A percentile compares a stretch with the other conserved stretches of the same genome.
Conservation (phyloP, 2,797 vertebrate species). For the Mormyrops attenuatus region DNA sequence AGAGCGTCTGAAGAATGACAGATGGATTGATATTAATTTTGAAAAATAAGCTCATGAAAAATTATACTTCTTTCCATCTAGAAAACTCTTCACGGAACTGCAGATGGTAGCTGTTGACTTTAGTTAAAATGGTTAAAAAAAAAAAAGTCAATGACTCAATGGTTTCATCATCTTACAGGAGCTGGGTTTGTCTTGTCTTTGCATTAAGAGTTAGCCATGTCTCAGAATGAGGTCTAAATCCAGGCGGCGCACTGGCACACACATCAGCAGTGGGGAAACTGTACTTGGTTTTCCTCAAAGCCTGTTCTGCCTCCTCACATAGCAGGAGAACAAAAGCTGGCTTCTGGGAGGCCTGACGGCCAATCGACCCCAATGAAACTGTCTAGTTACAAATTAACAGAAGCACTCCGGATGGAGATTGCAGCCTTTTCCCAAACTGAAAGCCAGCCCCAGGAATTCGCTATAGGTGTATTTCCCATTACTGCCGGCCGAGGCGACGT, state of each 20-base stretch:
- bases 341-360: slow-evolving; percentile 23
- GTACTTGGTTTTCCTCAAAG: not conserved
- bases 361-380: slow-evolving; percentile 32
- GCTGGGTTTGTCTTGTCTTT: slow-evolving; percentile 14
- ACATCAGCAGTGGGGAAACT: not conserved
- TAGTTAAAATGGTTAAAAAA: not conserved
- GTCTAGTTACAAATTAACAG: slow-evolving; percentile 38
- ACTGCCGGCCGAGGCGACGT: no score
- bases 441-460: not conserved
- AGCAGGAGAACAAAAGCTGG: slow-evolving; percentile 9
- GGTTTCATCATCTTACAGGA: slow-evolving; percentile 18
- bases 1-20: not conserved
- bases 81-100: not conserved
- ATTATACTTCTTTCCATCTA: not conserved
- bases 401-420: slow-evolving; percentile 4
- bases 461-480: not conserved
- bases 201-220: not conserved
- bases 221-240: slow-evolving; percentile 7
- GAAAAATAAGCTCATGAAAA: not conserved
- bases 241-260: not conserved
- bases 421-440: slow-evolving; percentile 14
- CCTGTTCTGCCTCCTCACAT: not conserved
- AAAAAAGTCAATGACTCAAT: slow-evolving; percentile 1
- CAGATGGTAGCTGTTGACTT: not conserved
- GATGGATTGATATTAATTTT: not conserved